phyloP scores from a whole-genome alignment of 2,888 invertebrate genomes.

The Bruchidius siliquastri region DNA sequence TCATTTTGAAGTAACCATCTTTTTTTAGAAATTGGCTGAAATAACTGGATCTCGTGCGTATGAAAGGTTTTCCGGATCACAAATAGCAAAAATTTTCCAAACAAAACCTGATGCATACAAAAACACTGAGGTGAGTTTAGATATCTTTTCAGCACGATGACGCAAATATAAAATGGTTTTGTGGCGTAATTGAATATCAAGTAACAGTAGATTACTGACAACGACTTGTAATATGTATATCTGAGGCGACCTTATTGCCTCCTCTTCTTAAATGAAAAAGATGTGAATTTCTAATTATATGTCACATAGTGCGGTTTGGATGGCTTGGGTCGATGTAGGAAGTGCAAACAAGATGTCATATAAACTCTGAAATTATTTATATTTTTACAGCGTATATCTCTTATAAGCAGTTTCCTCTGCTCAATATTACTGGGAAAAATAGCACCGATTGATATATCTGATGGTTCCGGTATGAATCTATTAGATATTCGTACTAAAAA shows the following conservation, averaged over 20 bases:
- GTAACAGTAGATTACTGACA: too few species aligned
- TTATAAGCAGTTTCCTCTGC: constrained; percentile 89
- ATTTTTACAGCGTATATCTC: constrained; percentile 71
- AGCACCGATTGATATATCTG: constrained; percentile 86
- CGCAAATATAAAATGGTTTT: too few species aligned
- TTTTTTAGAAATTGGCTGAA: constrained; percentile 63
- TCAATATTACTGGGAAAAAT: constrained; percentile 82
- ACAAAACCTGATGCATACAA: constrained; percentile 65
- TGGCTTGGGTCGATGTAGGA: too few species aligned
- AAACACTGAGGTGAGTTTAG: constrained; percentile 61
- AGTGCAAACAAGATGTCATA: too few species aligned
- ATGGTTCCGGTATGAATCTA: constrained; percentile 96
- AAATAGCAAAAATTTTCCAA: constrained; percentile 84
- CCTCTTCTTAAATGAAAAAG: too few species aligned
- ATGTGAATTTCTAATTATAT: too few species aligned
- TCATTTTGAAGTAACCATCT: constrained; percentile 8
- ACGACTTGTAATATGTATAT: too few species aligned
- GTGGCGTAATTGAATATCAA: too few species aligned
- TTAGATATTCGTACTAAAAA: constrained; percentile 72
- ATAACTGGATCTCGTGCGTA: constrained; percentile 84
- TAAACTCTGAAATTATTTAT: neutral
- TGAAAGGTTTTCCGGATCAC: constrained; percentile 89
- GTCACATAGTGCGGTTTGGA: too few species aligned
- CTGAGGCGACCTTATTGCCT: too few species aligned
- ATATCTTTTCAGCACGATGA: neutral